phyloP scores from a whole-genome alignment of 2,888 invertebrate species.

The Agrochola lychnidis region DNA sequence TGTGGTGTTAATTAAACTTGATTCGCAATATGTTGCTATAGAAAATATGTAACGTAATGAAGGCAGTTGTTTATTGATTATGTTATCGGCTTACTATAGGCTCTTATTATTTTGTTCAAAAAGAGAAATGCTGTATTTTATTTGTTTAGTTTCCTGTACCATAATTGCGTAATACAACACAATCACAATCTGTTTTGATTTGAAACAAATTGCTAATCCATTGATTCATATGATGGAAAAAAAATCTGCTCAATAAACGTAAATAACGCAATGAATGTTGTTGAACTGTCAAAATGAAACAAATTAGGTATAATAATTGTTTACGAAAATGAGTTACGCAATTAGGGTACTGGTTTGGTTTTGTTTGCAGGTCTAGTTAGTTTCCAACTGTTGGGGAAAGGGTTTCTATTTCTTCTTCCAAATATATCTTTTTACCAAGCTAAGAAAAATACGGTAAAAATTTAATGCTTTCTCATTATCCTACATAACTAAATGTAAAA shows the following conservation, averaged over 20 bases:
- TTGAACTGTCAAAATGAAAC: too few relatives aligned
- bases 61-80: not conserved
- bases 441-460: not conserved
- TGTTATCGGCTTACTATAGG: not conserved
- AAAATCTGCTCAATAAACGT: too few relatives aligned
- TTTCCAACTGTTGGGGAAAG: not conserved
- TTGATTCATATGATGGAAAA: too few relatives aligned
- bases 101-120: not conserved
- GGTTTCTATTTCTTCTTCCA: not conserved
- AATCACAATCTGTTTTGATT: too few relatives aligned
- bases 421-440: not conserved
- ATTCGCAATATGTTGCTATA: constrained; percentile 3
- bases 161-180: too few relatives aligned
- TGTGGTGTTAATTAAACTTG: constrained; percentile 14
- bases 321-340: too few relatives aligned
- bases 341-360: not conserved
- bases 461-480: not conserved
- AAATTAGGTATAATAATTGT: too few relatives aligned
- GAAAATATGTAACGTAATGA: constrained; percentile 8
- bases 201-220: too few relatives aligned
- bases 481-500: too few relatives aligned
- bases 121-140: not conserved
- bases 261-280: too few relatives aligned
- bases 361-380: not conserved
- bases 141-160: too few relatives aligned